A percentile compares a stretch with the other conserved stretches of the same genome.
These are phyloP conservation scores for Polypterus senegalus DNA, from an alignment of 2,113 vertebrate species.

Conservation along the genomic window DNA sequence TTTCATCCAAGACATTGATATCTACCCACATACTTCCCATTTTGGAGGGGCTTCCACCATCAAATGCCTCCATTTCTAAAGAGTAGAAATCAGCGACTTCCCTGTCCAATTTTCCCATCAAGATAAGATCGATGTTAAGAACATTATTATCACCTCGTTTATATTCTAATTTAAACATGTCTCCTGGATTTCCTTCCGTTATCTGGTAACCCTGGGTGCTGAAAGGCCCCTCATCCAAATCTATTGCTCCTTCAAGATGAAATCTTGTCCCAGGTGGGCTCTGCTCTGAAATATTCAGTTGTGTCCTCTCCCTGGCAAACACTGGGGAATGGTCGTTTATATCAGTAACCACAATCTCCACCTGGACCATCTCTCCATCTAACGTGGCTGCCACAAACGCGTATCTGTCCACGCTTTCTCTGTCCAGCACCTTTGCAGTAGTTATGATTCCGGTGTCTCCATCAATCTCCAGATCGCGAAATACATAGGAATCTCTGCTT, in stretches of 20 bases:
- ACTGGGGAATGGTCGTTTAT: constrained; percentile 74
- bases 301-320: constrained; percentile 48
- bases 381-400: constrained; percentile 76
- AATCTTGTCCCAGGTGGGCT: constrained; percentile 61
- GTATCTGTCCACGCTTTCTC: constrained; percentile 65
- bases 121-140: constrained; percentile 53
- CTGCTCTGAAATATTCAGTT: constrained; percentile 64
- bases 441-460: constrained; percentile 73
- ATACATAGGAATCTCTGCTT: constrained; percentile 66
- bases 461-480: constrained; percentile 75
- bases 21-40: constrained; percentile 51
- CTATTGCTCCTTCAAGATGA: constrained; percentile 60
- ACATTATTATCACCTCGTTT: constrained; percentile 21
- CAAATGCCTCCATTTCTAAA: constrained; percentile 69
- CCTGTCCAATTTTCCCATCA: constrained; percentile 56
- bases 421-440: constrained; percentile 66
- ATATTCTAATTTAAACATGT: constrained; percentile 40
- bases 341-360: constrained; percentile 64
- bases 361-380: constrained; percentile 66
- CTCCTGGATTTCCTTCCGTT: constrained; percentile 23
- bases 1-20: constrained; percentile 70
- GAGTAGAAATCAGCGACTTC: constrained; percentile 52
- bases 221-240: constrained; percentile 63
- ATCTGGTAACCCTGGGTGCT: constrained; percentile 67
- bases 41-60: constrained; percentile 64